phyloP scores from a whole-genome alignment of 1,140 invertebrate species.

The Euschistus heros region DNA sequence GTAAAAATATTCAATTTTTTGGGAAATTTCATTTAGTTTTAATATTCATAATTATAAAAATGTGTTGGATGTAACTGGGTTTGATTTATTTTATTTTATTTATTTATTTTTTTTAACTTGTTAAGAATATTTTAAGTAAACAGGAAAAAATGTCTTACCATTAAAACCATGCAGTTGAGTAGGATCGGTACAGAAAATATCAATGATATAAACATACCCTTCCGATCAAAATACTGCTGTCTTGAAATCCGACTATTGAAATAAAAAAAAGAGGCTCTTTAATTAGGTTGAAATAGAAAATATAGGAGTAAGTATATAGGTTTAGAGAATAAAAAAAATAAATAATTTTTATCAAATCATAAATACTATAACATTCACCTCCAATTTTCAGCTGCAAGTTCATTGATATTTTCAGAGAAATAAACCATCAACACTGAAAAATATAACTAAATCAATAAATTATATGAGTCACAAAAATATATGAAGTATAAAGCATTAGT shows the following conservation, averaged over 20 bases:
- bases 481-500: too few relatives aligned
- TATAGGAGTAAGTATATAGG: background rate
- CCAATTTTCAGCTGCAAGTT: slow-evolving; percentile 75
- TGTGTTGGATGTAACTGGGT: too few relatives aligned
- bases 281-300: background rate
- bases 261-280: slow-evolving; percentile 25
- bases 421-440: slow-evolving; percentile 70
- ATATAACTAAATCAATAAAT: slow-evolving; percentile 18
- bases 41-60: too few relatives aligned
- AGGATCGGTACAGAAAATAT: slow-evolving; percentile 83
- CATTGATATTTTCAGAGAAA: slow-evolving; percentile 79
- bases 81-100: too few relatives aligned
- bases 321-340: background rate
- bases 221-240: slow-evolving; percentile 87
- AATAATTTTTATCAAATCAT: too few relatives aligned
- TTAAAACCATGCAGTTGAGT: slow-evolving; percentile 83
- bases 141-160: slow-evolving; percentile 51
- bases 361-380: slow-evolving; percentile 37
- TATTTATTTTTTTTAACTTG: too few relatives aligned
- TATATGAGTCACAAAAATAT: too few relatives aligned
- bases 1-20: too few relatives aligned
- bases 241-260: slow-evolving; percentile 58
- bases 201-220: slow-evolving; percentile 83
- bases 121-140: too few relatives aligned
- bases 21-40: too few relatives aligned